Percentiles rank a stretch among this genome's conserved stretches.
Conservation (phyloP, 2,113 vertebrate species). For the Dolichallabes microphthalmus region DNA sequence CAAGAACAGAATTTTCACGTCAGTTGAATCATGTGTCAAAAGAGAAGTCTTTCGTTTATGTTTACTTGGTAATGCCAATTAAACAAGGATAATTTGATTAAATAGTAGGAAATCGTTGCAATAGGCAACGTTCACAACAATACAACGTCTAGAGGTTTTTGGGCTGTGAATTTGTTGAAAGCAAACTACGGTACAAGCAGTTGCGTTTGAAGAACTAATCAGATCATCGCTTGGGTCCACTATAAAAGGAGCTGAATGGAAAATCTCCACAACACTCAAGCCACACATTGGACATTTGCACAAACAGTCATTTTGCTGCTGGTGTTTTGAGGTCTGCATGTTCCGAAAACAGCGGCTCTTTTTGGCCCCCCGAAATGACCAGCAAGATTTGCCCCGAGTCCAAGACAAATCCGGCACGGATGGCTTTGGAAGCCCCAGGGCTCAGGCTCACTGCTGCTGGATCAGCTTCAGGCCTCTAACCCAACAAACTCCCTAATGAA, state of each 20-base stretch:
- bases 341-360: slow-evolving; percentile 44
- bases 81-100: neutral
- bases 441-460: neutral
- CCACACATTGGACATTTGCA: slow-evolving; percentile 38
- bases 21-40: no score
- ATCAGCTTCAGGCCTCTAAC: slow-evolving; percentile 22
- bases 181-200: slow-evolving; percentile 1
- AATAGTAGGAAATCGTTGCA: neutral
- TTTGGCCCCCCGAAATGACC: slow-evolving; percentile 36
- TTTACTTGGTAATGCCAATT: neutral
- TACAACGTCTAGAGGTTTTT: neutral
- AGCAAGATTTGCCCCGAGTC: slow-evolving; percentile 41
- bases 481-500: slow-evolving; percentile 47
- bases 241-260: slow-evolving; percentile 39
- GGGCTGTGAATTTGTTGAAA: neutral
- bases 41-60: neutral
- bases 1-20: neutral
- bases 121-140: neutral
- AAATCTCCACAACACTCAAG: slow-evolving; percentile 31
- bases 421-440: slow-evolving; percentile 25
- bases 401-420: slow-evolving; percentile 44
- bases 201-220: slow-evolving; percentile 37
- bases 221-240: neutral
- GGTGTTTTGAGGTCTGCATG: slow-evolving; percentile 47
- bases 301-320: slow-evolving; percentile 40